Evolutionary conservation across 2,888 invertebrate species (phyloP).

Genomic region (Amaurobius ferox): DNA sequence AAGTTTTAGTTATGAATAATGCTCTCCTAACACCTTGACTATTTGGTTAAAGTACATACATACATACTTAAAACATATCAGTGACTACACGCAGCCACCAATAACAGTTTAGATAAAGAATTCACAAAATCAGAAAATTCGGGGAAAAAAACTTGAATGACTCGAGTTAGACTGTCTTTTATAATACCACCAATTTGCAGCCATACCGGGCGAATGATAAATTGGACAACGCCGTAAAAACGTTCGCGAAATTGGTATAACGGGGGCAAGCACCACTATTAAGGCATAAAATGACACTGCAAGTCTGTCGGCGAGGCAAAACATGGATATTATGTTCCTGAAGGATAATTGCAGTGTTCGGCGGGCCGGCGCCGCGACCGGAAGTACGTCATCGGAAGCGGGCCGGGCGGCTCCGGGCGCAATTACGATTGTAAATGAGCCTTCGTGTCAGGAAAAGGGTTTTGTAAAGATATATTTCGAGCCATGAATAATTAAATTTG

Average conservation of each 20-base stretch:
- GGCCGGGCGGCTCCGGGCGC: conserved; percentile 25
- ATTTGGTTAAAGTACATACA: too few species aligned
- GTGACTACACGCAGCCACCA: too few species aligned
- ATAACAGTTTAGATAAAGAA: too few species aligned
- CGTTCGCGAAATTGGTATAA: not conserved
- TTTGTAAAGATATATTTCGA: not conserved
- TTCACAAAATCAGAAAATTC: too few species aligned
- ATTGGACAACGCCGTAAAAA: not conserved
- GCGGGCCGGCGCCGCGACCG: conserved; percentile 18
- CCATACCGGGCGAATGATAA: not conserved
- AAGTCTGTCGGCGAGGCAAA: not conserved
- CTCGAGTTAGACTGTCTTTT: too few species aligned
- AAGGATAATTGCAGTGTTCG: not conserved
- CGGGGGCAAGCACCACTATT: not conserved
- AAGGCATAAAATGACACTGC: not conserved
- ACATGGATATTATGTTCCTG: not conserved
- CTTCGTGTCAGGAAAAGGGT: not conserved
- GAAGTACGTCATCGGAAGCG: conserved; percentile 57
- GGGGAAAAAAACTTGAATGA: too few species aligned
- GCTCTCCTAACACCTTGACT: too few species aligned
- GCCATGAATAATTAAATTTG: not conserved
- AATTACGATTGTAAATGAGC: conserved; percentile 54
- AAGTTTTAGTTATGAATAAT: too few species aligned
- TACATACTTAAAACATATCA: too few species aligned
- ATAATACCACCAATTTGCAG: too few species aligned